Base-by-base conservation (phyloP, 2,888 invertebrate species). In the Vanessa cardui region DNA sequence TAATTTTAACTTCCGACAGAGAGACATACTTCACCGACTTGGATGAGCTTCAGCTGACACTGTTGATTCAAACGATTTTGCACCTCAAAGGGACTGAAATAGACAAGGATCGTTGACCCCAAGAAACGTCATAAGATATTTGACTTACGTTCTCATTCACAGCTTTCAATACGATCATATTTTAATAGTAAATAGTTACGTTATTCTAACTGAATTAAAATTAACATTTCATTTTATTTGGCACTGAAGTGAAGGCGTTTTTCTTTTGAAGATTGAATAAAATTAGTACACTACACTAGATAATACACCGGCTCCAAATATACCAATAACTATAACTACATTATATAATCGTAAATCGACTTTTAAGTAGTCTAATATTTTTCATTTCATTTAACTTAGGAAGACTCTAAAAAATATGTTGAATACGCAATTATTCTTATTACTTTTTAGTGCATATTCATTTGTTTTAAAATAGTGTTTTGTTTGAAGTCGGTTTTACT, bases 31-130 rank as follows among this genome's bases (percentile, higher is more conserved):
- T 72, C 66, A 62, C 58, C 58, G 62, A 67, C 62, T 71, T 68
- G 67, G 72, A 73, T 60, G 68, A 69, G 56, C 63, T 66, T 72
- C 73, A 75, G 68, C 73, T 65, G 69, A 71, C 72, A 67, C 47
- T 67, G 74, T 74, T 73, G 73, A 73, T 72, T 78, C 75, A 76
- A 75, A 73, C 76, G 68, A 76, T 78, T 75, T 79, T 73, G 77
- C 78, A 81, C 80, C 80, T 84, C 83, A 83, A 81, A 81, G 78
- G 70, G 68, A 80, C 81, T 62, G 74, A 84, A 85, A 86, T 86
- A 87, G 85, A 79, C 52, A 49, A 63, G 74, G 84, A 76, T 82
- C 83, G 70, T 75, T 74, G 80, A 81, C 79, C 83, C 72, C 66
- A 63, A 68, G 52, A 64, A n/a, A 72, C 64, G 68, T 69, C 67